phyloP scores from a whole-genome alignment of 2,113 vertebrate genomes.

The Ammodramus savannarum region DNA sequence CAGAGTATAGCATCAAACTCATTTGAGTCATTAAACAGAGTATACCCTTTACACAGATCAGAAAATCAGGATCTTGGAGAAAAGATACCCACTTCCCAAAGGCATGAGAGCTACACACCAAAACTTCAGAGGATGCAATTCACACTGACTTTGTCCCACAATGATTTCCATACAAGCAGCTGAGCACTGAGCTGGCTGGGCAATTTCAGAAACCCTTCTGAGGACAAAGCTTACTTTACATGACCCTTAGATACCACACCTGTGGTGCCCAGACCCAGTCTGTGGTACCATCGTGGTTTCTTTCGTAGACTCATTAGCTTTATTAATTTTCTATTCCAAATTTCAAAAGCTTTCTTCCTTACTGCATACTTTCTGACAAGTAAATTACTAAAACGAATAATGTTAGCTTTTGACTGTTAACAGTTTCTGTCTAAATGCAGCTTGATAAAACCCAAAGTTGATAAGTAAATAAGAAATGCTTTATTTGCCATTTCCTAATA shows the following conservation, averaged over 20 bases:
- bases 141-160: background rate
- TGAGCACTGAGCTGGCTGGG: background rate
- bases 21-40: background rate
- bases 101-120: background rate
- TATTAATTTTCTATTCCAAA: background rate
- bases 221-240: background rate
- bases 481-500: background rate
- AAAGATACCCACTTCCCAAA: background rate
- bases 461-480: background rate
- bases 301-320: background rate
- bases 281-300: background rate
- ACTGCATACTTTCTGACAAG: background rate
- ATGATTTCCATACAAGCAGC: fast-evolving
- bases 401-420: background rate
- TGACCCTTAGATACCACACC: background rate
- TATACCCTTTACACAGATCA: background rate
- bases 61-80: background rate
- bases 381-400: background rate
- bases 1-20: background rate
- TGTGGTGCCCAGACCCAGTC: background rate
- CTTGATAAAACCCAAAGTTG: background rate
- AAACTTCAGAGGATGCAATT: background rate
- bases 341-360: background rate
- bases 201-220: background rate
- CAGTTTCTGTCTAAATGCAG: background rate